Evolutionary conservation across 2,113 vertebrate species (phyloP).

Genomic region (Rhineura floridana): DNA sequence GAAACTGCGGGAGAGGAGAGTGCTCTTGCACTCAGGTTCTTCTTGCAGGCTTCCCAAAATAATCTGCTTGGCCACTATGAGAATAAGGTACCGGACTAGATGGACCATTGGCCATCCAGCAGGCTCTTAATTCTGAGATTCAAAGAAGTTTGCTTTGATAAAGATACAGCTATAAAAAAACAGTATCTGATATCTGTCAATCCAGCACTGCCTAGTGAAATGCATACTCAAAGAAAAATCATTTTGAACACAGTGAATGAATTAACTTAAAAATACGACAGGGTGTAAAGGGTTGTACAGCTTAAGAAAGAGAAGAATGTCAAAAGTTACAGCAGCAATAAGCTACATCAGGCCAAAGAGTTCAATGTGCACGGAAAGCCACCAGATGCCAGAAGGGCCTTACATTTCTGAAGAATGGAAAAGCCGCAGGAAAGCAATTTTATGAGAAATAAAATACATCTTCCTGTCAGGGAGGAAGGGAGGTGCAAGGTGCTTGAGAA

Average conservation of each 20-base stretch:
- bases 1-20: too few relatives aligned
- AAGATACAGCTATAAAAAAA: conserved; percentile 53
- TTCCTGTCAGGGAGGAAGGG: conserved; percentile 84
- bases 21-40: too few relatives aligned
- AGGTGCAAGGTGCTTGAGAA: conserved; percentile 79
- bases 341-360: conserved; percentile 70
- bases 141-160: conserved; percentile 65
- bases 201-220: conserved; percentile 52
- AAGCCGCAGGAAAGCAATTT: conserved; percentile 73
- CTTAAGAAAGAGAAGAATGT: conserved; percentile 66
- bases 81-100: too few relatives aligned
- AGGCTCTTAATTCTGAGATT: too few relatives aligned
- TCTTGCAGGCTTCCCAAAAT: too few relatives aligned
- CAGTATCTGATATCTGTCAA: conserved; percentile 46
- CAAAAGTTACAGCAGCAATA: conserved; percentile 73
- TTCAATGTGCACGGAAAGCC: conserved; percentile 63
- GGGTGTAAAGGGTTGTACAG: conserved; percentile 64
- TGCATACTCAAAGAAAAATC: conserved; percentile 63
- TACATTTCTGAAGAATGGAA: conserved; percentile 77
- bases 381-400: conserved; percentile 69
- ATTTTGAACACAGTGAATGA: conserved; percentile 66
- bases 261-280: conserved; percentile 65
- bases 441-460: conserved; percentile 79
- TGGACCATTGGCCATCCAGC: too few relatives aligned
- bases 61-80: too few relatives aligned